These are phyloP conservation scores for Mixornis gularis DNA, from an alignment of 2,113 vertebrate genomes.

Conservation along the genomic window DNA sequence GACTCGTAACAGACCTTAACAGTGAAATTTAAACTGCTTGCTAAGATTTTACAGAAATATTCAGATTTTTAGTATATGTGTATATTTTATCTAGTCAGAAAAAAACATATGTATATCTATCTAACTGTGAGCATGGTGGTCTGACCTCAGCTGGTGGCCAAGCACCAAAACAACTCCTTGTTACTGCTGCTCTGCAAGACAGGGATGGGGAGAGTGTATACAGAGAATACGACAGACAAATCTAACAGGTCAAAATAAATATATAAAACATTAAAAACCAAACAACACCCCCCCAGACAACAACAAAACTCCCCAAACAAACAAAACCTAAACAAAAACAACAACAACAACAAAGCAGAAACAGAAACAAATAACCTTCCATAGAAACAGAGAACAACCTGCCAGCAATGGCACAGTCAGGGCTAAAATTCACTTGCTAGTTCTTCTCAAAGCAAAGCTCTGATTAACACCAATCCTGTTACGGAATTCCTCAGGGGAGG, in stretches of 20 bases:
- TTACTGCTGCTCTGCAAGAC: neutral
- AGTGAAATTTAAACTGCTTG: neutral
- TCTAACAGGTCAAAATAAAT: neutral
- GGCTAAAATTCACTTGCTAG: neutral
- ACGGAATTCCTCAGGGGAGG: too few species aligned
- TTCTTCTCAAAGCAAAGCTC: neutral
- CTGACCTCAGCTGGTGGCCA: neutral
- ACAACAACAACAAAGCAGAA: neutral
- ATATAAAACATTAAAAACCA: neutral
- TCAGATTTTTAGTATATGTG: neutral
- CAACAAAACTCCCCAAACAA: neutral
- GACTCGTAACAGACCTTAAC: neutral
- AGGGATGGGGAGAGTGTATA: fast-evolving
- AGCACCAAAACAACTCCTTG: neutral
- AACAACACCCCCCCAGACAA: neutral
- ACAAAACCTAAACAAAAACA: neutral
- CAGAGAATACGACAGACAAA: neutral
- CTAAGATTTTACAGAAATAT: neutral
- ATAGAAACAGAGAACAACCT: neutral
- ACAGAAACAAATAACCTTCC: neutral
- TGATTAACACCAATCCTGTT: neutral
- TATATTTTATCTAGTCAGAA: neutral
- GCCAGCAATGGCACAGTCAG: too few species aligned
- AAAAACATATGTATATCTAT: neutral
- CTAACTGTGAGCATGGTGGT: neutral